Conservation (phyloP, 2,888 invertebrate genomes). For the Cistogaster globosa region DNA sequence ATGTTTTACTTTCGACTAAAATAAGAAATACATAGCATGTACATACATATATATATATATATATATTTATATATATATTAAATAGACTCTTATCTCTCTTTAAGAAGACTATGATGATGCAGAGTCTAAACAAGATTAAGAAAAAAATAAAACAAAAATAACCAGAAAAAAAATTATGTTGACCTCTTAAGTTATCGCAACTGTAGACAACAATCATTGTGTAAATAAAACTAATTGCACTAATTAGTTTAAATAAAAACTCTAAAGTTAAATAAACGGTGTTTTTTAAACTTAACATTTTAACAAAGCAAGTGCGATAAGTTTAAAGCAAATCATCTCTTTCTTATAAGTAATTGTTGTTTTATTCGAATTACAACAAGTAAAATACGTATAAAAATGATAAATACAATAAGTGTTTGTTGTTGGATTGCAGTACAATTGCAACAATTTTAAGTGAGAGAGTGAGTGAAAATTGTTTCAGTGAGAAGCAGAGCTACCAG, state of each 20-base stretch:
- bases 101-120: not conserved
- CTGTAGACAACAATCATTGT: conserved; percentile 43
- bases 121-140: not conserved
- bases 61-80: too few relatives aligned
- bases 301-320: conserved; percentile 43
- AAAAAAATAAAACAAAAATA: conserved; percentile 9
- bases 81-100: conserved; percentile 1
- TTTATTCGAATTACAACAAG: too few relatives aligned
- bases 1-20: not conserved
- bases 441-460: not conserved
- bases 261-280: conserved; percentile 17
- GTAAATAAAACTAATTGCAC: conserved; percentile 61
- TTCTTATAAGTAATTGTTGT: not conserved
- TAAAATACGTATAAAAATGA: not conserved
- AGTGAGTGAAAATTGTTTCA: not conserved
- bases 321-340: conserved; percentile 40
- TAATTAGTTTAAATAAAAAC: conserved; percentile 56
- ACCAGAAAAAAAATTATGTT: conserved; percentile 6
- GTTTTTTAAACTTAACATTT: conserved; percentile 7
- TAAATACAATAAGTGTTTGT: not conserved
- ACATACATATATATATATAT: not conserved
- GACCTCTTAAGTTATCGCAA: conserved; percentile 51
- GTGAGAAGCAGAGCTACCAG: not conserved
- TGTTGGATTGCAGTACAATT: not conserved
- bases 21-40: not conserved